phyloP scores from a whole-genome alignment of 2,113 vertebrate genomes.

The Amblyopsis rosae region DNA sequence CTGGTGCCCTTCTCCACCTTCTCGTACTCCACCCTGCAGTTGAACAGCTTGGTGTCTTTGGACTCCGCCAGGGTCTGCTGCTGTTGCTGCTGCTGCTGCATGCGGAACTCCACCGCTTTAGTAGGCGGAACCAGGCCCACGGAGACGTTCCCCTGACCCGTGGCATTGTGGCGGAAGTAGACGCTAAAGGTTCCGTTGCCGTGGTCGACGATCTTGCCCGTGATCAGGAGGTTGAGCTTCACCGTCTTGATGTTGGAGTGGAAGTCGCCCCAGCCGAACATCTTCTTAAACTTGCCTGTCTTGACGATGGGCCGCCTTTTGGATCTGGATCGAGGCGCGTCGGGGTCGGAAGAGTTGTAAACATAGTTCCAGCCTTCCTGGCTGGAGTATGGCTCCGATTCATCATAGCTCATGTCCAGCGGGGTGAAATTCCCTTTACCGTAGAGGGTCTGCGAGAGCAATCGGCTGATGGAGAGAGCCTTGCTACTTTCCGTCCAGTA shows the following conservation, averaged over 20 bases:
- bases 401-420: constrained; percentile 86
- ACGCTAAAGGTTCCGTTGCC: constrained; percentile 98
- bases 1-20: constrained; percentile 97
- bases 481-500: constrained; percentile 91
- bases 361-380: constrained; percentile 93
- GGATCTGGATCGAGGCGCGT: constrained; percentile 84
- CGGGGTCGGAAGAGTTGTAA: constrained; percentile 84
- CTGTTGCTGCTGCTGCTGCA: constrained; percentile 46
- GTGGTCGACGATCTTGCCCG: constrained; percentile 97
- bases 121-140: constrained; percentile 95
- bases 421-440: constrained; percentile 88
- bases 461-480: constrained; percentile 89
- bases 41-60: constrained; percentile 98
- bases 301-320: constrained; percentile 93
- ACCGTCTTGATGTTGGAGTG: constrained; percentile 98
- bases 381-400: constrained; percentile 86
- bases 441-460: constrained; percentile 87
- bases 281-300: constrained; percentile 98
- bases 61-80: constrained; percentile 84
- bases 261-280: constrained; percentile 99
- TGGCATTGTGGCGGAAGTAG: constrained; percentile 98
- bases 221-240: constrained; percentile 96
- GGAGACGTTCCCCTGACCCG: constrained; percentile 95
- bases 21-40: constrained; percentile 97
- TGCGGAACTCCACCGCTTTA: constrained; percentile 96